Percentiles rank a stretch among this genome's conserved stretches.
Conservation (phyloP, 2,888 invertebrate genomes). For the Orthosia gracilis region DNA sequence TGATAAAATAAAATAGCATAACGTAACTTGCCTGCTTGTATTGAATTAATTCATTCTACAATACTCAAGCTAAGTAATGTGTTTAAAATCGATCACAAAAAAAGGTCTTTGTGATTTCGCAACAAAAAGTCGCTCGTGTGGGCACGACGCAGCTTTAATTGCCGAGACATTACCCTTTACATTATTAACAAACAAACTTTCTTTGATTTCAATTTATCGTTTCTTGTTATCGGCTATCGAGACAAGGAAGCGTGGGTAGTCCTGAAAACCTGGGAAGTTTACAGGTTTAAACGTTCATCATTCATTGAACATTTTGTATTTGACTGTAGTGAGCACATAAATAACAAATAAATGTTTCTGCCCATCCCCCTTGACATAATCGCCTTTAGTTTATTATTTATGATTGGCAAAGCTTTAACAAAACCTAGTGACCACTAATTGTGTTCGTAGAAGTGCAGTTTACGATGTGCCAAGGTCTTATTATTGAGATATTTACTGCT, state of each 20-base stretch:
- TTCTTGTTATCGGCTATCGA: constrained; percentile 57
- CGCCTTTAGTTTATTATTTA: neutral
- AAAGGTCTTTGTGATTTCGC: constrained; percentile 30
- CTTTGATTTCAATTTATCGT: constrained; percentile 65
- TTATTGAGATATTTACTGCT: constrained; percentile 38
- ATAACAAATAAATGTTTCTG: no score
- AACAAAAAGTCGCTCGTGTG: constrained; percentile 52
- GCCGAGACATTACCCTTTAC: constrained; percentile 54
- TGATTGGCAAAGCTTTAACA: constrained; percentile 3
- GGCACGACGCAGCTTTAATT: constrained; percentile 51
- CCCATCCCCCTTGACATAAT: no score
- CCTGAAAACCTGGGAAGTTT: constrained; percentile 34
- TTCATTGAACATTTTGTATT: no score
- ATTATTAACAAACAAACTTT: constrained; percentile 56
- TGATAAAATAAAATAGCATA: no score
- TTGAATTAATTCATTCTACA: constrained; percentile 29
- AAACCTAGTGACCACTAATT: constrained; percentile 9
- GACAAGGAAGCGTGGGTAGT: constrained; percentile 61
- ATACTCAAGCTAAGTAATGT: constrained; percentile 12
- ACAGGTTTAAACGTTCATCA: neutral
- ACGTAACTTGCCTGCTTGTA: neutral
- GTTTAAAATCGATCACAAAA: constrained; percentile 40
- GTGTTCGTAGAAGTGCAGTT: constrained; percentile 2
- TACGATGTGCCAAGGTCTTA: constrained; percentile 37
- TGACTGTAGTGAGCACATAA: no score